These are phyloP conservation scores for Drosophila ogumai DNA, from an alignment of 1,140 invertebrate genomes.

Conservation along the genomic window DNA sequence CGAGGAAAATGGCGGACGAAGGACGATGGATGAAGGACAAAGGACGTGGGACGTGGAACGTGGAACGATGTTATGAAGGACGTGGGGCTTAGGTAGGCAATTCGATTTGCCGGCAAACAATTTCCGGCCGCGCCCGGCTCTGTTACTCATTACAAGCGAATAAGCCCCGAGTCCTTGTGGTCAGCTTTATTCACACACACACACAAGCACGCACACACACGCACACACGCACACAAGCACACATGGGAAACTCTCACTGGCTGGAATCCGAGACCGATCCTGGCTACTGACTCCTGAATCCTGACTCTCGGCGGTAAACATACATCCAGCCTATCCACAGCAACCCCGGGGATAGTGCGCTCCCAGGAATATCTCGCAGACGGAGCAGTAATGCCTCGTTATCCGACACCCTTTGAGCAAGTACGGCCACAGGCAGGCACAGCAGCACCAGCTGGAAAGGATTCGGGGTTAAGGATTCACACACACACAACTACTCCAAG, in stretches of 20 bases:
- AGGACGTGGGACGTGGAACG: neutral
- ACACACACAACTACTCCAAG: neutral
- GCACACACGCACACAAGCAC: neutral
- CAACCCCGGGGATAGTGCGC: slow-evolving; percentile 46
- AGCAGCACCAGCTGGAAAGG: slow-evolving; percentile 55
- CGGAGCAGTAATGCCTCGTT: slow-evolving; percentile 54
- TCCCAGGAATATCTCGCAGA: slow-evolving; percentile 51
- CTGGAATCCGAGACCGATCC: slow-evolving; percentile 6
- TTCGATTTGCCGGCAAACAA: slow-evolving; percentile 41
- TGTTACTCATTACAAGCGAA: slow-evolving; percentile 40
- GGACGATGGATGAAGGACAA: neutral
- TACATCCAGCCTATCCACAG: slow-evolving; percentile 2
- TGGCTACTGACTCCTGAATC: neutral
- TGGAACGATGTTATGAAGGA: neutral
- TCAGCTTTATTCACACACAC: slow-evolving; percentile 25
- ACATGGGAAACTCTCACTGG: slow-evolving; percentile 1
- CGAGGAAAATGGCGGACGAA: neutral
- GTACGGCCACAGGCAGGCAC: slow-evolving; percentile 57
- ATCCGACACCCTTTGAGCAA: slow-evolving; percentile 39
- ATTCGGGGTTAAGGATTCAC: neutral
- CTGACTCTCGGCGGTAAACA: neutral
- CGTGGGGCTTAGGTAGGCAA: slow-evolving; percentile 25
- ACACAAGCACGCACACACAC: neutral
- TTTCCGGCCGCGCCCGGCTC: slow-evolving; percentile 32
- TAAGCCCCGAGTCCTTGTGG: slow-evolving; percentile 31